Percentiles rank a stretch among this genome's conserved stretches.
Evolutionary conservation across 2,113 vertebrate species (phyloP).

Genomic region (Taxidea taxus): DNA sequence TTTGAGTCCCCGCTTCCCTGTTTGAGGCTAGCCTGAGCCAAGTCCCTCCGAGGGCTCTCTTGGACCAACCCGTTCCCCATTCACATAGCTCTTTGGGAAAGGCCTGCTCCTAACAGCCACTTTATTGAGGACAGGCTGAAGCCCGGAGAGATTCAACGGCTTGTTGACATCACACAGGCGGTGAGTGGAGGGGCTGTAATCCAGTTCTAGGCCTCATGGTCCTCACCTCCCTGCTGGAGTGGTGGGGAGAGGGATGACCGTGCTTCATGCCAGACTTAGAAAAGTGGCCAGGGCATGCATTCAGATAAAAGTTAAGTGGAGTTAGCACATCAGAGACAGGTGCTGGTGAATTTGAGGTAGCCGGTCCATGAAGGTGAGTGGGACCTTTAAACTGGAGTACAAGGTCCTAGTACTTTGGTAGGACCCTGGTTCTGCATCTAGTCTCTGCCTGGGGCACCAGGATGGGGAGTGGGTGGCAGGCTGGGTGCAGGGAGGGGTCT

Average conservation of each 20-base stretch:
- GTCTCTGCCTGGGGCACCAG: too few relatives aligned
- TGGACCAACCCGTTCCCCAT: accelerated
- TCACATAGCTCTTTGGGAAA: accelerated
- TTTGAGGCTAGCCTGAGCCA: accelerated
- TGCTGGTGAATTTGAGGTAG: accelerated
- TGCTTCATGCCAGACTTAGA: accelerated
- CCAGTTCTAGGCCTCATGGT: accelerated
- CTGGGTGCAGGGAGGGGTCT: not conserved
- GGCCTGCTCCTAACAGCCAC: not conserved
- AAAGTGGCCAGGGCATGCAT: accelerated
- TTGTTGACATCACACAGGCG: accelerated
- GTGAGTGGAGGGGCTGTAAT: accelerated
- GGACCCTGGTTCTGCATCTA: not conserved
- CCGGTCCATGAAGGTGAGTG: accelerated
- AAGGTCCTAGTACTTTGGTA: not conserved
- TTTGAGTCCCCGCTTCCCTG: not conserved
- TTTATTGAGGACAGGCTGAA: not conserved
- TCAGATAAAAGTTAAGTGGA: not conserved
- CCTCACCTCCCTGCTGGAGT: accelerated
- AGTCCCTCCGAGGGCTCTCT: not conserved
- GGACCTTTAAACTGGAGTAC: accelerated
- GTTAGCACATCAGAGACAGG: accelerated
- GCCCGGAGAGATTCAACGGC: not conserved
- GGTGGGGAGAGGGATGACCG: accelerated
- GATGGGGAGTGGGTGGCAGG: accelerated